These are phyloP conservation scores for Allobates femoralis DNA, from an alignment of 2,797 vertebrate genomes.

Conservation along the genomic window DNA sequence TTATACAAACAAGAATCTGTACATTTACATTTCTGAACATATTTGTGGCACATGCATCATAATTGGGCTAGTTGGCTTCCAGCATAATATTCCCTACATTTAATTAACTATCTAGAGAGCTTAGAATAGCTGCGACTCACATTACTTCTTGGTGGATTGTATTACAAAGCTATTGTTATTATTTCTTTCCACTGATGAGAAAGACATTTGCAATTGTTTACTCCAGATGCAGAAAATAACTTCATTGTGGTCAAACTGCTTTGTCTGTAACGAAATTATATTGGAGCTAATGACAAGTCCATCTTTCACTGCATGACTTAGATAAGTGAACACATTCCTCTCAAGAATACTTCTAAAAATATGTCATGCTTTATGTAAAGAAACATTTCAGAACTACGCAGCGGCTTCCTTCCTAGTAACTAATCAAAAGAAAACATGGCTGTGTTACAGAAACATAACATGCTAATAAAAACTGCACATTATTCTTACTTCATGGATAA, in stretches of 20 bases:
- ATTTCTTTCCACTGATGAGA: slow-evolving; percentile 52
- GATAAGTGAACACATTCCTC: slow-evolving; percentile 51
- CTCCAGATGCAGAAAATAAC: slow-evolving; percentile 62
- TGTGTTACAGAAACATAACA: slow-evolving; percentile 54
- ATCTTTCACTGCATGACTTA: slow-evolving; percentile 60
- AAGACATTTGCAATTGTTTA: slow-evolving; percentile 61
- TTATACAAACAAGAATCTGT: background rate
- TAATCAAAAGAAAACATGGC: slow-evolving; percentile 55
- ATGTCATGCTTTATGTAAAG: slow-evolving; percentile 52
- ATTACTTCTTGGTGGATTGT: slow-evolving; percentile 52
- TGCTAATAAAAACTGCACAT: slow-evolving; percentile 32
- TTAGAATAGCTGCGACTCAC: slow-evolving; percentile 50
- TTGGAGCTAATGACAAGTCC: slow-evolving; percentile 59
- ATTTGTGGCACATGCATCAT: background rate
- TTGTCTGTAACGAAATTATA: slow-evolving; percentile 59
- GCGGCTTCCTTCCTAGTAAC: slow-evolving; percentile 53
- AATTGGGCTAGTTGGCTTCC: slow-evolving; percentile 27
- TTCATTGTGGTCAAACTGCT: slow-evolving; percentile 62
- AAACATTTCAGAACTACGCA: slow-evolving; percentile 39
- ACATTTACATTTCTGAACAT: background rate
- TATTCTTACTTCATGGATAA: background rate
- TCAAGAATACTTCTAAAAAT: slow-evolving; percentile 57
- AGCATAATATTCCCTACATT: slow-evolving; percentile 47
- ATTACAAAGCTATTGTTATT: slow-evolving; percentile 56
- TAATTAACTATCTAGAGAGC: slow-evolving; percentile 53